Base-by-base conservation (phyloP, 2,888 invertebrate genomes). In the Lacanobia wlatinum region DNA sequence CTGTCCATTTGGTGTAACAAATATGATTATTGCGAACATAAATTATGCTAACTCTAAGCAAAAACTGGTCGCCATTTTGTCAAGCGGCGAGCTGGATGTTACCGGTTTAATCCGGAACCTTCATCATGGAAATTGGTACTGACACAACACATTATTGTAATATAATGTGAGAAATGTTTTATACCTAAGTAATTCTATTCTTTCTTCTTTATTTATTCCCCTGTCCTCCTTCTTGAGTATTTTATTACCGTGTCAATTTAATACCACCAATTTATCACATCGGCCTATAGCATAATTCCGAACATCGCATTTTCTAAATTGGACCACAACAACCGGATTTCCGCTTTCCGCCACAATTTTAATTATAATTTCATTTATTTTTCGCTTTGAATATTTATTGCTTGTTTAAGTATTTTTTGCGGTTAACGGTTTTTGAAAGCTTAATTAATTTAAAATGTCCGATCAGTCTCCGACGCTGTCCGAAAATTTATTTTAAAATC, bases 11-110 rank as follows among this genome's bases (percentile, higher is more conserved):
- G 59, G 55, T 78, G 84, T 86, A 86, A 87, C 84, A 88, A 86
- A 82, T 72, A 82, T 73, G 81, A 77, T 86, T 83, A 87, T 82
- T 78, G 68, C 82, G 79, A 78, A 81, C 78, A 81, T 76, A 84
- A 88, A 89, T 90, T 89, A 89, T 87, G 88, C 88, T 84, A 87
- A 88, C 66, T 70, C 70, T 40, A 59, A 55, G 76, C 82, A 81
- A 79, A 79, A 80, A 80, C 64, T 64, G 62, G 6, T 28, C 70
- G 72, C 72, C 50, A 79, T 83, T 69, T 79, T 79, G 64, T 70
- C 34, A 55, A 56, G 28, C 53, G 53, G 46, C 50, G 46, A 43
- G 53, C 71, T 67, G 48, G 56, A 53, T 71, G 28, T 28, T 58
- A 62, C 61, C 70, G 65, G 78, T 74, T 64, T 64, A 64, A 68